Conservation (phyloP, 2,888 invertebrate species). For the Eupithecia insigniata region DNA sequence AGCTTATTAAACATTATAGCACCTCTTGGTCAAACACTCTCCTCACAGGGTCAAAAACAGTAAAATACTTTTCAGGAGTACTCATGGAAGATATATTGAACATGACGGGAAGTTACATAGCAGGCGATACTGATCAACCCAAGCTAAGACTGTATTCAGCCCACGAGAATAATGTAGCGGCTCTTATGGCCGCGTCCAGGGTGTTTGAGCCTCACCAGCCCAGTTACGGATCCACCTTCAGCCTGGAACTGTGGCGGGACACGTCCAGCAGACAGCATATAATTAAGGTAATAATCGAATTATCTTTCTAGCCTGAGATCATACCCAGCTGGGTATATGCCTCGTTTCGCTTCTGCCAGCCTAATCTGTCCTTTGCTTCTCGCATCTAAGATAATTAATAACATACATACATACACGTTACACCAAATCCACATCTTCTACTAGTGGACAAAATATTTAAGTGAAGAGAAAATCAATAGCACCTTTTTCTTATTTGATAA, state of each 20-base stretch:
- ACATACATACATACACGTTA: too few species aligned
- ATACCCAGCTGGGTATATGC: background rate
- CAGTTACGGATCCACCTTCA: conserved; percentile 81
- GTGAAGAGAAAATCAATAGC: too few species aligned
- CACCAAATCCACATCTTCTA: too few species aligned
- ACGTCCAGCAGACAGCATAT: conserved; percentile 61
- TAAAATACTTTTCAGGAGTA: conserved; percentile 64
- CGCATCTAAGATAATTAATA: background rate
- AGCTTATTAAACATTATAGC: too few species aligned
- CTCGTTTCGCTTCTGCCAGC: background rate
- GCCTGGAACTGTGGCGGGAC: conserved; percentile 79
- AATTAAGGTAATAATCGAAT: conserved; percentile 70
- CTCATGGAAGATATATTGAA: conserved; percentile 80
- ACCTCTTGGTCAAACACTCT: background rate
- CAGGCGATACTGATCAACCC: conserved; percentile 65
- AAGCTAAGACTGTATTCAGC: conserved; percentile 83
- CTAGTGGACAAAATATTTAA: too few species aligned
- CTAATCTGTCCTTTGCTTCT: background rate
- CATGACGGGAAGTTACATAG: conserved; percentile 68
- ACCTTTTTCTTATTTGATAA: too few species aligned
- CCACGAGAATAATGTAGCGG: conserved; percentile 87
- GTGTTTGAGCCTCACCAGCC: conserved; percentile 85
- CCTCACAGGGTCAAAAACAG: background rate
- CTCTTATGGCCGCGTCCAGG: conserved; percentile 81
- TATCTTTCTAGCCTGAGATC: too few species aligned